Conservation (phyloP, 2,797 vertebrate genomes). For the Echiichthys vipera region DNA sequence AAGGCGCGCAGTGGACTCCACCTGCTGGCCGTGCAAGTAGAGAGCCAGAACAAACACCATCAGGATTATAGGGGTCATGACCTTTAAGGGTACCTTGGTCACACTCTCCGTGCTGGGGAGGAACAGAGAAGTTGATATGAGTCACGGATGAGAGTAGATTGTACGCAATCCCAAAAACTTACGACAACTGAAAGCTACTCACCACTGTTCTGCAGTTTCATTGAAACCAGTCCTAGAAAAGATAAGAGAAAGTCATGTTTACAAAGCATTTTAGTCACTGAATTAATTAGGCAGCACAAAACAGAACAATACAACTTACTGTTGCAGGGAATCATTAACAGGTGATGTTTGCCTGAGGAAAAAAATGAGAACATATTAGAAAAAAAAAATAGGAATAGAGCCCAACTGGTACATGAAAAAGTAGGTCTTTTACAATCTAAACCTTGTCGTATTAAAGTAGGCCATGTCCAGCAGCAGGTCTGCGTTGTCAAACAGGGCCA, state of each 20-base stretch:
- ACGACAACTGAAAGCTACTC: slow-evolving; percentile 36
- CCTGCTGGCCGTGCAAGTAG: slow-evolving; percentile 96
- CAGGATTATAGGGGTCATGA: slow-evolving; percentile 93
- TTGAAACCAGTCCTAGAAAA: slow-evolving; percentile 78
- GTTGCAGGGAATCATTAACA: slow-evolving; percentile 67
- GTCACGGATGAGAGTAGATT: slow-evolving; percentile 2
- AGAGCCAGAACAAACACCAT: slow-evolving; percentile 95
- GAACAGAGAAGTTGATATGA: slow-evolving; percentile 2
- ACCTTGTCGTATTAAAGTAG: slow-evolving; percentile 42
- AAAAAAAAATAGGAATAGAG: slow-evolving; percentile 46
- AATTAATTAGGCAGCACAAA: slow-evolving; percentile 16
- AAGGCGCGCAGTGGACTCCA: slow-evolving; percentile 96
- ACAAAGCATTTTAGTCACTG: slow-evolving; percentile 4
- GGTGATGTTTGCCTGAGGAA: slow-evolving; percentile 54
- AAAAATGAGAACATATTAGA: slow-evolving; percentile 40
- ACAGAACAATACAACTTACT: slow-evolving; percentile 62
- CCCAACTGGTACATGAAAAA: slow-evolving; percentile 32
- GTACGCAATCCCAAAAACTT: too few relatives aligned
- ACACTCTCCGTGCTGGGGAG: slow-evolving; percentile 78
- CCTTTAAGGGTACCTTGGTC: slow-evolving; percentile 90
- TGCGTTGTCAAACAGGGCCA: slow-evolving; percentile 92
- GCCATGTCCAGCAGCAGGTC: slow-evolving; percentile 84
- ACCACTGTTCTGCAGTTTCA: slow-evolving; percentile 84
- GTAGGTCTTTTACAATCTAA: slow-evolving; percentile 40
- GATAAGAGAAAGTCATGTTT: slow-evolving; percentile 44